Conservation (phyloP, 2,888 invertebrate species). For the Myopa tessellatipennis region DNA sequence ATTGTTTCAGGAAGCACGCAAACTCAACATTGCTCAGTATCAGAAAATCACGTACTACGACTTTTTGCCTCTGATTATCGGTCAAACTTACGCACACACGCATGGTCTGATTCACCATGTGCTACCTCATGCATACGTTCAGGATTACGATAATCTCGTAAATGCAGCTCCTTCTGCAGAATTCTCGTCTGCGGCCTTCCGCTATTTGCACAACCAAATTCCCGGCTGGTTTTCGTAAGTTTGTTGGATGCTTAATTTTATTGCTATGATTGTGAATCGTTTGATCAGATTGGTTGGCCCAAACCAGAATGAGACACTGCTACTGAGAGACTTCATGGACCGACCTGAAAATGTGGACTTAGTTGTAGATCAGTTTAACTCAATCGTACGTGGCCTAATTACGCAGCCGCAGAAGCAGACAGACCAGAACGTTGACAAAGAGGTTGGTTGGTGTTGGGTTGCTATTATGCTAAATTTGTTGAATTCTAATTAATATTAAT, state of each 20-base stretch:
- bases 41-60: constrained; percentile 70
- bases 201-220: constrained; percentile 73
- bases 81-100: constrained; percentile 54
- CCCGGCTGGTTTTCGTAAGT: constrained; percentile 68
- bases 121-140: constrained; percentile 60
- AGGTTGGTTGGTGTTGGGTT: constrained; percentile 70
- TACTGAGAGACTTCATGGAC: constrained; percentile 58
- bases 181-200: constrained; percentile 73
- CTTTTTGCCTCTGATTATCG: constrained; percentile 67
- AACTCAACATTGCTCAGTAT: constrained; percentile 68
- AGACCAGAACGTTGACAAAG: constrained; percentile 77
- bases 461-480: background rate
- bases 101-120: constrained; percentile 55
- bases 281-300: constrained; percentile 55
- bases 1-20: constrained; percentile 68
- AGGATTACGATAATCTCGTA: constrained; percentile 69
- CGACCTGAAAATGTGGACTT: constrained; percentile 52
- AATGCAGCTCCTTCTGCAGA: constrained; percentile 71
- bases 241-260: background rate
- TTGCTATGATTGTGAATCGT: background rate
- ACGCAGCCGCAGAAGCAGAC: constrained; percentile 79
- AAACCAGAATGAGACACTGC: constrained; percentile 56
- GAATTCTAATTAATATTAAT: background rate
- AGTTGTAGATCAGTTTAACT: constrained; percentile 72
- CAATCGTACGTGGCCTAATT: constrained; percentile 77